Evolutionary conservation across 2,888 invertebrate genomes (phyloP), one percentile per base, ranked within the genome.

Genomic region (Biston stratarius): DNA sequence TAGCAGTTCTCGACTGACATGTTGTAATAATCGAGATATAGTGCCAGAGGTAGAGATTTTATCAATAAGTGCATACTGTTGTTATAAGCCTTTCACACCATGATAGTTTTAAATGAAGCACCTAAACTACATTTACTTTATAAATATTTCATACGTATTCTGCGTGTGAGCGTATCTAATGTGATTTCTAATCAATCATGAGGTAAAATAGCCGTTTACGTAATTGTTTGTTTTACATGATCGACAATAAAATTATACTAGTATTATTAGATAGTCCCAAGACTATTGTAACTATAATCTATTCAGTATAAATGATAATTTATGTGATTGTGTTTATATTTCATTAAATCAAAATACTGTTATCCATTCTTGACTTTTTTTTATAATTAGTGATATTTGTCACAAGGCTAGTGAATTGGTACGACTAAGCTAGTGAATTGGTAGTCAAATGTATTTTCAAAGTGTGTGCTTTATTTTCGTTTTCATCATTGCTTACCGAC

Each of bases 221-320:
- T 80, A 80, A 82, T 55, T 34, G 11, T 86, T 89, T 81, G 80
- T 86, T 91, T 87, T 85, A 89, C 91, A 91, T 87, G 88, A 89
- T 90, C 87, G 92, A 92, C 92, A 92, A 92, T 92, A 92, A 92
- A 89, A 82, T 84, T 86, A 82, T 86, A 83, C 81, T 90, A 91
- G 88, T 91, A 90, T 90, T 86, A 86, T 85, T 89, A 89, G 86
- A 83, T 84, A 64, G 67, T 59, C 62, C 34, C 56, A 51, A 56
- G 56, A 57, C 67, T 68, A 68, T 61, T 67, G 60, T 67, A 62
- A 62, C 80, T 85, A 66, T 80, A 82, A 77, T 76, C 76, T 86
- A 86, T 76, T 86, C 84, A 86, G 83, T 86, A 82, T 86, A 85
- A 84, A 87, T 60, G 24, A 61, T 83, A 74, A 82, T 87, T 88